phyloP scores from a whole-genome alignment of 2,113 vertebrate species.

The Callocephalon fimbriatum region DNA sequence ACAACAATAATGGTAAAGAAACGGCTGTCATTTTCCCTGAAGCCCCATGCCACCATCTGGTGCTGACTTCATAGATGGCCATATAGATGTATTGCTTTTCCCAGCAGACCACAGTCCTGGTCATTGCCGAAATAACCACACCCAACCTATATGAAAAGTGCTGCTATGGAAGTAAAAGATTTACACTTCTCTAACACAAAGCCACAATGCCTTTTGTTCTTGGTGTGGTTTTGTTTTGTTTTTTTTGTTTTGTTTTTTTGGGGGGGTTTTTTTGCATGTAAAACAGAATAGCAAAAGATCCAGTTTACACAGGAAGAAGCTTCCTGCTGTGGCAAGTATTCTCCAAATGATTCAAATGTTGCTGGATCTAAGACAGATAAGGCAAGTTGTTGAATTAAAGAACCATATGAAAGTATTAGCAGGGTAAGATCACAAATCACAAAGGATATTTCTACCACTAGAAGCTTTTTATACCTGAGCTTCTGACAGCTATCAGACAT shows the following conservation, averaged over 20 bases:
- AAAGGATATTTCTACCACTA: neutral
- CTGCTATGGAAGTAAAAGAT: neutral
- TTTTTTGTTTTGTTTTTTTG: too few species aligned
- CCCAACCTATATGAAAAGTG: neutral
- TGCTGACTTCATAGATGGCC: neutral
- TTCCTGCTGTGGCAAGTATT: neutral
- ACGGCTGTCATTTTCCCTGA: neutral
- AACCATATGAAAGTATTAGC: neutral
- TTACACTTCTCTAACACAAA: neutral
- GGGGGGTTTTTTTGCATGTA: neutral
- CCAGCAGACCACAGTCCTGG: fast-evolving
- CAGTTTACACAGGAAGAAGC: neutral
- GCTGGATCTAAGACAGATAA: neutral
- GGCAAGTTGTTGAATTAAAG: neutral
- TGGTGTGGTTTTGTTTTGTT: too few species aligned
- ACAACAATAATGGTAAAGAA: neutral
- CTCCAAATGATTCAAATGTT: neutral
- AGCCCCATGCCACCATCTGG: neutral
- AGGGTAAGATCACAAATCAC: neutral
- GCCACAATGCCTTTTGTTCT: too few species aligned
- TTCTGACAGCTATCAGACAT: neutral
- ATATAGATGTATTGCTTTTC: neutral
- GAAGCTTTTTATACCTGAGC: neutral
- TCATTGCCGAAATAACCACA: neutral
- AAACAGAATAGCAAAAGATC: neutral